Evolutionary conservation across 2,888 invertebrate species (phyloP).

Genomic region (Listrodromus nycthemerus): DNA sequence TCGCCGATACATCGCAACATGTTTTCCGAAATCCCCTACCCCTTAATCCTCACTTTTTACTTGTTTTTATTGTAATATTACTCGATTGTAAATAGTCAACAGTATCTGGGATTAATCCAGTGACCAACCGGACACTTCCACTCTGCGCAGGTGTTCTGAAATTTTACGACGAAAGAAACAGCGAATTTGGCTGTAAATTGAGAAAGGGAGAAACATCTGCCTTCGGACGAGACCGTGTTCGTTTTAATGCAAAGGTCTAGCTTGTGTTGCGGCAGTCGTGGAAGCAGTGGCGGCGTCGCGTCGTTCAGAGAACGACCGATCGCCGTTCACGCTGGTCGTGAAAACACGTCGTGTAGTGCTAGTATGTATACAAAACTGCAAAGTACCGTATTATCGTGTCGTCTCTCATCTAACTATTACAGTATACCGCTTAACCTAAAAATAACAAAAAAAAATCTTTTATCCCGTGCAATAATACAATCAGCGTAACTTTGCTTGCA

Average conservation of each 20-base stretch:
- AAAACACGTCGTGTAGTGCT: neutral
- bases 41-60: neutral
- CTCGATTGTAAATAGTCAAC: neutral
- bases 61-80: neutral
- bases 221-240: neutral
- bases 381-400: neutral
- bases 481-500: neutral
- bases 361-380: neutral
- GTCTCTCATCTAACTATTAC: neutral
- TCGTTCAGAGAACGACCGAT: slow-evolving; percentile 17
- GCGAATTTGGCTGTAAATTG: neutral
- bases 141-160: neutral
- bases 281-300: slow-evolving; percentile 9
- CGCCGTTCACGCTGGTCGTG: slow-evolving; percentile 17
- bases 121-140: neutral
- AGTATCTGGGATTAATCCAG: neutral
- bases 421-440: slow-evolving; percentile 19
- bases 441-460: neutral
- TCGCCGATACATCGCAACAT: neutral
- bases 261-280: slow-evolving; percentile 4
- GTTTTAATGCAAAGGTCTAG: slow-evolving; percentile 10
- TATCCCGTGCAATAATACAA: neutral
- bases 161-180: neutral
- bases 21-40: neutral
- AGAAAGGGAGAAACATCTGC: slow-evolving; percentile 18